These are phyloP conservation scores for Rotaria macrura DNA, from an alignment of 2,888 invertebrate genomes.

Conservation along the genomic window DNA sequence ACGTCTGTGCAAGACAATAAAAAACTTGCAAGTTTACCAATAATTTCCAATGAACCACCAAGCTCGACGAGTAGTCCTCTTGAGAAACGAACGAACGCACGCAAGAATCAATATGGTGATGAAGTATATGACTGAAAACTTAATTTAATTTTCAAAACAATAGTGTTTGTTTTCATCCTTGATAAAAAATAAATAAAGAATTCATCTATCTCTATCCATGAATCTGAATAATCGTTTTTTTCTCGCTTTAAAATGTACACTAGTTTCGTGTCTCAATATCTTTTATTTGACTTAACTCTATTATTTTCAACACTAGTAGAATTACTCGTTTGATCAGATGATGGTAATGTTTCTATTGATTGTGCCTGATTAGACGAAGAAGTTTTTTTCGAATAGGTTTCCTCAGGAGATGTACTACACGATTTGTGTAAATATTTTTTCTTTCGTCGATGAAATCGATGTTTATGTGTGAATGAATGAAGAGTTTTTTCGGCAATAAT, in stretches of 20 bases:
- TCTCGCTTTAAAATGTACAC: no score
- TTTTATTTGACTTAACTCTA: no score
- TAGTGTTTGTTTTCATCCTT: not conserved
- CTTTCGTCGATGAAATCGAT: not conserved
- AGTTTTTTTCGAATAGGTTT: not conserved
- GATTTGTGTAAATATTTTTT: not conserved
- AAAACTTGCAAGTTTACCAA: not conserved
- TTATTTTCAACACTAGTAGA: no score
- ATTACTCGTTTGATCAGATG: not conserved
- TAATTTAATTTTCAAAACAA: not conserved
- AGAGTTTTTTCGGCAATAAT: not conserved
- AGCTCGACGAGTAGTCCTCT: not conserved
- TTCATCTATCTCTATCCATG: no score
- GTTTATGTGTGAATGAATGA: not conserved
- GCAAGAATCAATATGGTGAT: slow-evolving; percentile 9
- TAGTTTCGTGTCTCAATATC: no score
- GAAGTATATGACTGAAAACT: not conserved
- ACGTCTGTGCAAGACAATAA: not conserved
- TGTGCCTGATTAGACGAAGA: not conserved
- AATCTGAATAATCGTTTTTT: no score
- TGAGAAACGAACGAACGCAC: not conserved
- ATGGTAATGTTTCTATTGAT: not conserved
- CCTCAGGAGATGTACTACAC: not conserved
- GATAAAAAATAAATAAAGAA: no score
- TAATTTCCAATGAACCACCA: not conserved